A percentile compares a stretch with the other conserved stretches of the same genome.
Evolutionary conservation across 2,888 invertebrate species (phyloP).

Genomic region (Antheraea assamensis): DNA sequence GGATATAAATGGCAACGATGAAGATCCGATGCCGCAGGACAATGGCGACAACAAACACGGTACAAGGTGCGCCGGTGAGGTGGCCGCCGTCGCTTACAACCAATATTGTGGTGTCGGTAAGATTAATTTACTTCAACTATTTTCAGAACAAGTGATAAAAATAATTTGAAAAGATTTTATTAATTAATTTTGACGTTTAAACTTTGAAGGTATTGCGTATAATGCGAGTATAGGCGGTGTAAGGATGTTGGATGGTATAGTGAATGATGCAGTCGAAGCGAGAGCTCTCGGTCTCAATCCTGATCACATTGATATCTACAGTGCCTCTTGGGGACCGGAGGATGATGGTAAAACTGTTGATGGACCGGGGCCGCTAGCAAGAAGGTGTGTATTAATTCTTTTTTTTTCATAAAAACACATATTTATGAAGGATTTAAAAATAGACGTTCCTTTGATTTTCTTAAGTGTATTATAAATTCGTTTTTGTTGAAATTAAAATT

Average conservation of each 20-base stretch:
- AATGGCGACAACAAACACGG: conserved; percentile 99
- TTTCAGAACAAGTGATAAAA: neutral
- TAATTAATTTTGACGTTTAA: neutral
- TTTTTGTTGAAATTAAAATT: neutral
- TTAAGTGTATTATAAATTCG: neutral
- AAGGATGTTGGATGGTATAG: conserved; percentile 98
- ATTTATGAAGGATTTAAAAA: neutral
- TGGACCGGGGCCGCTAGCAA: conserved; percentile 95
- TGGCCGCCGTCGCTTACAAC: conserved; percentile 98
- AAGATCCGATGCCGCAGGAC: conserved; percentile 98
- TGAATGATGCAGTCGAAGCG: conserved; percentile 97
- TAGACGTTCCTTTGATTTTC: neutral
- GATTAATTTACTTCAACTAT: neutral
- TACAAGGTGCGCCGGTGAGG: conserved; percentile 98
- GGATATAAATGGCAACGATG: conserved; percentile 98
- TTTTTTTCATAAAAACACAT: no score
- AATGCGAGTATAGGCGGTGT: conserved; percentile 98
- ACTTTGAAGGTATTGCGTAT: conserved; percentile 89
- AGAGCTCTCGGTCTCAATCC: conserved; percentile 95
- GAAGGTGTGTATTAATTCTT: conserved; percentile 66
- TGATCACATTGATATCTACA: conserved; percentile 97
- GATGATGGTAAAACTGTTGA: conserved; percentile 98
- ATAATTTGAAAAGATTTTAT: neutral
- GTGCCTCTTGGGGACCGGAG: conserved; percentile 98
- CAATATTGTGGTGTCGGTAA: conserved; percentile 95